Evolutionary conservation across 2,888 invertebrate species (phyloP).

Genomic region (Pseudococcus viburni): DNA sequence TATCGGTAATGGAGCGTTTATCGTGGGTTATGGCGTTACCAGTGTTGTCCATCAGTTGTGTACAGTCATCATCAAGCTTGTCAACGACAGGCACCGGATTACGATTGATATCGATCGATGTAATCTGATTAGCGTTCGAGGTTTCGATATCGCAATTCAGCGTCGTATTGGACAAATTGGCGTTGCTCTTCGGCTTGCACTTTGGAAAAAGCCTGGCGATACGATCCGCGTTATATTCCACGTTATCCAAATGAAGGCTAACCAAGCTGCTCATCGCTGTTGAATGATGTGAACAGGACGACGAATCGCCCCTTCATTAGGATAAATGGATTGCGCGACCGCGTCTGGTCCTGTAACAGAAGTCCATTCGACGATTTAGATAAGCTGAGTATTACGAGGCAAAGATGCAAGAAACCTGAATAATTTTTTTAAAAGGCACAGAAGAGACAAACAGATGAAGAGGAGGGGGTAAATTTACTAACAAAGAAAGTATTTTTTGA

Average conservation of each 20-base stretch:
- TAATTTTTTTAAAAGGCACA: too few relatives aligned
- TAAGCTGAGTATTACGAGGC: too few relatives aligned
- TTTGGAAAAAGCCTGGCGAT: constrained; percentile 65
- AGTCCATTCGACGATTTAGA: background rate
- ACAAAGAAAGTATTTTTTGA: too few relatives aligned
- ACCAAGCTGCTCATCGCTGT: constrained; percentile 66
- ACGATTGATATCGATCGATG: constrained; percentile 64
- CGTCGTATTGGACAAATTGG: background rate
- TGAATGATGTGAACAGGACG: constrained; percentile 59
- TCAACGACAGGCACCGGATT: constrained; percentile 58
- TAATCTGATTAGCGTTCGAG: constrained; percentile 29
- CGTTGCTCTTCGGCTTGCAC: constrained; percentile 62
- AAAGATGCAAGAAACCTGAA: too few relatives aligned
- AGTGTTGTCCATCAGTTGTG: constrained; percentile 63
- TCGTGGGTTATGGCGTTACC: constrained; percentile 60
- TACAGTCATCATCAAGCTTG: constrained; percentile 55
- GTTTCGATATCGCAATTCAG: constrained; percentile 44
- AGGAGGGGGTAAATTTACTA: too few relatives aligned
- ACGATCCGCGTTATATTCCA: constrained; percentile 65
- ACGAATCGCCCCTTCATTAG: constrained; percentile 65
- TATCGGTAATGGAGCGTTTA: constrained; percentile 54
- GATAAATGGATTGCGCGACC: constrained; percentile 33
- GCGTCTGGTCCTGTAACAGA: constrained; percentile 53
- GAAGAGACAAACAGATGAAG: too few relatives aligned
- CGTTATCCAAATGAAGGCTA: constrained; percentile 65